Evolutionary conservation across 2,888 invertebrate species (phyloP), one percentile per base, ranked within the genome.

Genomic region (Horisme vitalbata): DNA sequence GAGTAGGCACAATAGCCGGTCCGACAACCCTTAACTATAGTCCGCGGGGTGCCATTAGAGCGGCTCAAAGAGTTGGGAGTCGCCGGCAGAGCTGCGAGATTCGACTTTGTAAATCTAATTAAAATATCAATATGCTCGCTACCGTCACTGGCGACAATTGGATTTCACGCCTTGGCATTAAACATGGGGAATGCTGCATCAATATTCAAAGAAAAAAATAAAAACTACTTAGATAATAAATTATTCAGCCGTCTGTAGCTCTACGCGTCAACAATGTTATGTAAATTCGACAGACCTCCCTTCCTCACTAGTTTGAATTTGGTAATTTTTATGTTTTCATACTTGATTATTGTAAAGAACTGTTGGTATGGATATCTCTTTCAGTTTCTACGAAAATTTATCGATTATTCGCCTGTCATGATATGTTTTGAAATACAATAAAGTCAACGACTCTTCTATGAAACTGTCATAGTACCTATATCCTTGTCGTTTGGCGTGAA

Each of bases 71-170:
- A 88, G 88, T 85, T 88, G 87, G 83, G 83, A 79, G 83, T 82
- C 66, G 78, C 81, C 79, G 73, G 63, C 72, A 67, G 68, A 74
- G 73, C 79, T 65, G 72, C 75, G 70, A 72, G 75, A 61, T 59
- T 56, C 77, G 79, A 86, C 86, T 86, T 87, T 86, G 87, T 86
- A 83, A 87, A 89, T 89, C 89, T 89, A 89, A 89, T 89, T 89
- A 88, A 88, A 89, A 88, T 89, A 88, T 89, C 88, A 89, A 88
- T 89, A 89, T 88, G 89, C 78, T 87, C 75, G 70, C 80, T 76
- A 75, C 68, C 79, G 75, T 69, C 79, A 80, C 80, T 80, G 83
- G 78, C 80, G 80, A 87, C 83, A 84, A 87, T 87, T 87, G 74
- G 80, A 89, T 88, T 89, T 87, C 82, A 88, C 84, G 87, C 83